Evolutionary conservation across 1,140 invertebrate species (phyloP), one percentile per base, ranked within the genome.

Genomic region (Patella vulgata): DNA sequence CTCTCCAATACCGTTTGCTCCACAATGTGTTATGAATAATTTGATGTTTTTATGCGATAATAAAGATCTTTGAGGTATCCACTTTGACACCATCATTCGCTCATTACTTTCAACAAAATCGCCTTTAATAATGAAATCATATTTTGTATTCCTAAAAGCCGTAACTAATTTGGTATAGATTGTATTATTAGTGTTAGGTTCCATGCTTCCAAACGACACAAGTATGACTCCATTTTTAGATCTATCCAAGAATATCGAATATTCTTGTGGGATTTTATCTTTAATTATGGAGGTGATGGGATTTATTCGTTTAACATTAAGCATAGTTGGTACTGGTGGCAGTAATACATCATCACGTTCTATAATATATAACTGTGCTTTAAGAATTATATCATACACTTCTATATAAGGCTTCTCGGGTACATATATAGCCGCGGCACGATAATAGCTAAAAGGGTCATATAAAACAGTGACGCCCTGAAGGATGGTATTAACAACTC

Each of bases 41-140:
- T 63, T 68, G 2, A 68, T 71, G 21, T 69, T 71, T 21, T 88
- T 87, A 82, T 93, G 90, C 55, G 82, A 89, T 36, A 77, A 31
- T 44, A 77, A 39, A 27, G 71, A 72, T 54, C 70, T 72, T 48
- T 77, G 74, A 11, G 75, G 73, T 27, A 77, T 23, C 75, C 75
- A 77, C 14, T 59, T 33, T 3, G 59, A 58, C 2, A 59, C 44
- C 3, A 74, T 14, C 2, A 72, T 56, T 51, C 71, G 69, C n/a
- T 23, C 36, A 27, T 67, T 21, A 25, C 50, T 44, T 43, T 48
- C 40, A 0, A 39, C 30, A 1, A 60, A 31, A 25, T 62, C 61
- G 21, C 44, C 40, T 55, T 64, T 65, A n/a, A 66, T 43, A 17
- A 71, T 44, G 28, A 63, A 62, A 27, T 63, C 48, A 9, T 66